phyloP scores from a whole-genome alignment of 1,140 invertebrate genomes.

The Euwallacea fornicatus region DNA sequence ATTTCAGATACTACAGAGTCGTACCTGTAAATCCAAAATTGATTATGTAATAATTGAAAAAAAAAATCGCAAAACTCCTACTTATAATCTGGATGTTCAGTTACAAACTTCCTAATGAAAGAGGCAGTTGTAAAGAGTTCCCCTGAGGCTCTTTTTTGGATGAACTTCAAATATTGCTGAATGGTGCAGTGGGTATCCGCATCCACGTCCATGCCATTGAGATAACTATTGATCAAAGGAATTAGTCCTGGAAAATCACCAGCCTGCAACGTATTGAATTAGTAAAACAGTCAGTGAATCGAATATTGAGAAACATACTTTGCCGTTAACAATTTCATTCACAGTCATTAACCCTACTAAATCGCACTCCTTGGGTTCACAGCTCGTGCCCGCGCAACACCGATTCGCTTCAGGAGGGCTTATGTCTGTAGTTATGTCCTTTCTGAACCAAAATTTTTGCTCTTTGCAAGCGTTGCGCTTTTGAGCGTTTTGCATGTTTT shows the following conservation, averaged over 20 bases:
- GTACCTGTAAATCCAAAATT: slow-evolving; percentile 59
- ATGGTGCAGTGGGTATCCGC: slow-evolving; percentile 96
- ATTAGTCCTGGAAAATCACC: slow-evolving; percentile 93
- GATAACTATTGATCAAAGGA: slow-evolving; percentile 89
- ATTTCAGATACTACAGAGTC: slow-evolving; percentile 87
- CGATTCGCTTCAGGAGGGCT: slow-evolving; percentile 55
- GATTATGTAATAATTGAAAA: slow-evolving; percentile 4
- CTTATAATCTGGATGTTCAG: slow-evolving; percentile 87
- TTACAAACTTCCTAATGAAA: slow-evolving; percentile 92
- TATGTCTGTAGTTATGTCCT: slow-evolving; percentile 67
- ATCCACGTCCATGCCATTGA: slow-evolving; percentile 92
- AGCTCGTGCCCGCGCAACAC: slow-evolving; percentile 45
- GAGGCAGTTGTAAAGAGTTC: slow-evolving; percentile 83
- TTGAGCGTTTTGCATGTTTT: slow-evolving; percentile 96
- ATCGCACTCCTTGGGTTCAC: slow-evolving; percentile 53
- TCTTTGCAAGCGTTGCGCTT: slow-evolving; percentile 80
- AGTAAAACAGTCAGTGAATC: not conserved
- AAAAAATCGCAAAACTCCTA: slow-evolving; percentile 52
- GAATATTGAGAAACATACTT: slow-evolving; percentile 59
- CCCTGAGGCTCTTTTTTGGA: slow-evolving; percentile 86
- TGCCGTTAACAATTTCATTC: slow-evolving; percentile 97
- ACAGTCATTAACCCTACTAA: slow-evolving; percentile 79
- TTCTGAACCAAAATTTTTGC: slow-evolving; percentile 91
- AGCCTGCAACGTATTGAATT: slow-evolving; percentile 57
- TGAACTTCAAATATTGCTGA: slow-evolving; percentile 94